Base-by-base conservation (phyloP, 2,797 vertebrate genomes). In the Philypnodon macrostomus region DNA sequence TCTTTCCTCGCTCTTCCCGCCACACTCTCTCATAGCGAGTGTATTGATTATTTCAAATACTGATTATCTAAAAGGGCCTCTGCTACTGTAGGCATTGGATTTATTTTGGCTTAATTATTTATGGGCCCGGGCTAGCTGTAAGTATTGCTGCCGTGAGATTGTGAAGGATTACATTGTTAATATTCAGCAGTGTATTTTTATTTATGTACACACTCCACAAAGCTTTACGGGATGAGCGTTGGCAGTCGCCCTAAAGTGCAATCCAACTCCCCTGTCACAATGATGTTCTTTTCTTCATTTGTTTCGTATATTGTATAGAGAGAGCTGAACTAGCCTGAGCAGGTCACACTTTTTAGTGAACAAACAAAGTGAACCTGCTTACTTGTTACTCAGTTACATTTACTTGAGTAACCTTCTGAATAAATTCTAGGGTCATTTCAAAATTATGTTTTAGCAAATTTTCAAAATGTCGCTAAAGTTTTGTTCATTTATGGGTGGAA, bases 61-160 rank as follows among this genome's bases (percentile, higher is more conserved):
- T 90, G 83, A 91, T 90, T 91, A 92, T 93, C 90, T 92, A 91
- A 91, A 91, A 92, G 87, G n/a, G 88, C 87, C 85, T 90, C 90
- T 90, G 81, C 89, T 90, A 90, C 91, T 87, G 87, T 87, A 87
- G 87, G 80, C 61, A 82, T 91, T 91, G 88, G 87, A 90, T 93
- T 90, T 92, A 89, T 90, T 89, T 87, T 87, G 89, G 79, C 86
- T 93, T 91, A 92, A 94, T 90, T 91, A 90, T 91, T 90, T 87
- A 90, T 90, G 83, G 86, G 70, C 80, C 77, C 75, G 70, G 79
- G 75, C 77, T 82, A 82, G 86, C 88, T 77, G 89, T 93, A 90
- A 85, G 90, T 91, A 88, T 80, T 59, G 79, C 85, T 75, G 85
- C 89, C 76, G 79, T 84, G 79, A 84, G 82, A 88, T 89, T 84